These are phyloP conservation scores for Neotoxoptera formosana DNA, from an alignment of 1,140 invertebrate genomes.

Conservation along the genomic window DNA sequence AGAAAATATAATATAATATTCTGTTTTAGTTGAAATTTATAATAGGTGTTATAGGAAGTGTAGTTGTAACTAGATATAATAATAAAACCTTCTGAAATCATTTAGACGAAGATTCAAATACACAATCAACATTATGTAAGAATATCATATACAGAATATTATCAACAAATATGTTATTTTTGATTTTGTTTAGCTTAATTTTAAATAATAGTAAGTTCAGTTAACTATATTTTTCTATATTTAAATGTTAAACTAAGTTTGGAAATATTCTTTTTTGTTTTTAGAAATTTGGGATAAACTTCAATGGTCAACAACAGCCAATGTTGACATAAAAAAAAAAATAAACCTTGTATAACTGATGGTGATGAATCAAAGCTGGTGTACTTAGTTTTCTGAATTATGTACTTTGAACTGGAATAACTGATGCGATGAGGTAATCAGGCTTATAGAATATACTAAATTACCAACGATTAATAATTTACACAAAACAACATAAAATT, in stretches of 20 bases:
- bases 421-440: slow-evolving; percentile 66
- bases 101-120: slow-evolving; percentile 69
- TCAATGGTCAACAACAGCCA: slow-evolving; percentile 45
- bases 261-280: slow-evolving; percentile 13
- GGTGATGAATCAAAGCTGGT: slow-evolving; percentile 65
- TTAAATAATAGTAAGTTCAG: too few species aligned
- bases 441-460: neutral
- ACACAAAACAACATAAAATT: neutral
- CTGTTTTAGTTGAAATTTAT: too few species aligned
- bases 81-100: too few species aligned
- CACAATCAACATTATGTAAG: slow-evolving; percentile 68
- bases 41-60: too few species aligned
- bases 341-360: neutral
- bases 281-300: slow-evolving; percentile 49
- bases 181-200: neutral
- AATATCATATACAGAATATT: neutral
- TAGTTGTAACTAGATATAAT: too few species aligned
- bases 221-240: neutral
- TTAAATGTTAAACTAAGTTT: neutral
- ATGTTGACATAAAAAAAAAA: slow-evolving; percentile 57
- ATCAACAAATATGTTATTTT: neutral
- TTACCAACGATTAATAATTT: neutral
- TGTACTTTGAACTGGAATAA: slow-evolving; percentile 80
- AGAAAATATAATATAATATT: too few species aligned
- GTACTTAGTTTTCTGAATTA: slow-evolving; percentile 84